Conservation (phyloP, 2,888 invertebrate genomes). For the Sussaba pulchella region DNA sequence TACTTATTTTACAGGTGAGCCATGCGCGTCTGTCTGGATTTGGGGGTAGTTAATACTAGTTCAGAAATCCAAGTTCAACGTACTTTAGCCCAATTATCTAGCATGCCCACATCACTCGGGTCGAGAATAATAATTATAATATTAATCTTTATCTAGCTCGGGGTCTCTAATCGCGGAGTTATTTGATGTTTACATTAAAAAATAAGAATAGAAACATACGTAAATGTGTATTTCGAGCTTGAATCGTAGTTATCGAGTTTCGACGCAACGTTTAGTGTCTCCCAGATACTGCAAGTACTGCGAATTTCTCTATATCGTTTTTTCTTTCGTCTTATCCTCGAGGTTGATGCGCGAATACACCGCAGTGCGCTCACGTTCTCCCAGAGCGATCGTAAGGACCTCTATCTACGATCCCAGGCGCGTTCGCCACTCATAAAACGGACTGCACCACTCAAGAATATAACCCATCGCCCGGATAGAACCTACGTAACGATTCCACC, state of each 20-base stretch:
- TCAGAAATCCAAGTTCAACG: too few relatives aligned
- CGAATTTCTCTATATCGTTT: slow-evolving; percentile 36
- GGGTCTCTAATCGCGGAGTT: slow-evolving; percentile 7
- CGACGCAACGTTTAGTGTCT: slow-evolving; percentile 1
- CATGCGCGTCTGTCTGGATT: too few relatives aligned
- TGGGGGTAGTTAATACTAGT: too few relatives aligned
- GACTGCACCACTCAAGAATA: slow-evolving; percentile 72
- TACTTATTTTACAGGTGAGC: background rate
- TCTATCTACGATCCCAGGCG: slow-evolving; percentile 69
- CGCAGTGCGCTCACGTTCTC: slow-evolving; percentile 39
- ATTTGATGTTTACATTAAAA: slow-evolving; percentile 6
- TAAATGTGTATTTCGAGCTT: slow-evolving; percentile 1
- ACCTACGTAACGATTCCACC: slow-evolving; percentile 70
- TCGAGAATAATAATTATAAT: background rate
- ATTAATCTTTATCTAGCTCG: background rate
- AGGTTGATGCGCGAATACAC: slow-evolving; percentile 6
- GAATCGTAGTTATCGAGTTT: slow-evolving; percentile 23
- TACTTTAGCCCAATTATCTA: background rate
- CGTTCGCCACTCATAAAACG: slow-evolving; percentile 75
- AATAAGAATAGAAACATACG: slow-evolving; percentile 7
- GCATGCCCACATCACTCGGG: too few relatives aligned
- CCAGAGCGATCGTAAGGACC: slow-evolving; percentile 70
- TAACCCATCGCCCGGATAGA: slow-evolving; percentile 72
- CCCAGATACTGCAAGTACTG: slow-evolving; percentile 19
- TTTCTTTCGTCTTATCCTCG: slow-evolving; percentile 25